Base-by-base conservation (phyloP, 2,888 invertebrate genomes). In the Brachyptera putata region DNA sequence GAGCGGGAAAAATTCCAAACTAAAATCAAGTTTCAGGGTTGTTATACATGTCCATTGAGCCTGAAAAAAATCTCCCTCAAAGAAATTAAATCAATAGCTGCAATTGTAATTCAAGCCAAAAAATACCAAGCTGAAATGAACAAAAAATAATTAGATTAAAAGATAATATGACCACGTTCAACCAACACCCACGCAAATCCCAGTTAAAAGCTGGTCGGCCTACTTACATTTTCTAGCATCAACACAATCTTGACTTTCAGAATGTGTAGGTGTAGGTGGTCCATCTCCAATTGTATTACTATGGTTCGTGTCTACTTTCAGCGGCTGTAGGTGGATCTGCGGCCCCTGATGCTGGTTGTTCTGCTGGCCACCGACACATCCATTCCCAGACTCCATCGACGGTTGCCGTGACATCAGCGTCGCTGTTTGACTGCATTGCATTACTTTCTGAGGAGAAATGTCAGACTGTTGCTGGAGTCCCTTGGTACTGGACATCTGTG, bases 211-310 rank as follows among this genome's bases (percentile, higher is more conserved):
- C n/a, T n/a, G n/a, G n/a, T n/a, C n/a, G n/a, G n/a, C n/a, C n/a
- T 53, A 73, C 79, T 78, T 76, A 86, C 86, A 76, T 77, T 85
- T 86, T 69, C 83, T 78, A 67, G 79, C 81, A 68, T 83, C 80
- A 62, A 79, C 74, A 72, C 81, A 80, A 72, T 83, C 84, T 70
- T 69, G 69, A 55, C 67, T 66, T 64, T 87, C 83, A 67, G 87
- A 87, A 76, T 86, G 86, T 67, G 87, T 87, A n/a, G 87, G 87
- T 66, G 87, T 87, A 50, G 87, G 87, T 67, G 87, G 86, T 56
- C 86, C 86, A 66, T 85, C 85, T 65, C 69, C 73, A 13, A 61
- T 39, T n/a, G 55, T 22, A 2, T 57, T 55, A 5, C 37, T 41
- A 34, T 37, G 37, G 66, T 73, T 75, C 61, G 78, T 80, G 68